Evolutionary conservation across 2,797 vertebrate genomes (phyloP).

Genomic region (Ctenopoma multispine): DNA sequence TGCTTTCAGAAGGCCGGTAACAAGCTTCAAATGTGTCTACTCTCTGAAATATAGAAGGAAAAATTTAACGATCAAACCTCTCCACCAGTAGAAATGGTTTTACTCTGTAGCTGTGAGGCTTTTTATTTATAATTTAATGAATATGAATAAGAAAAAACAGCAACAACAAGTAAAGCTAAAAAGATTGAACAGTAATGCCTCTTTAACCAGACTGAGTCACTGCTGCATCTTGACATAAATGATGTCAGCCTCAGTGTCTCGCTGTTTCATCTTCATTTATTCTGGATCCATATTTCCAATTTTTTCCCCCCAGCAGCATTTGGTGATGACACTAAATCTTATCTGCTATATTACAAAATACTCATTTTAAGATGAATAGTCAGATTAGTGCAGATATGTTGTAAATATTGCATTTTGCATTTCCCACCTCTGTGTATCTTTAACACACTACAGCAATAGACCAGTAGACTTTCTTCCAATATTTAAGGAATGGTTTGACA

Average conservation of each 20-base stretch:
- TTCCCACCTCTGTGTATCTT: background rate
- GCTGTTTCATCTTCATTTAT: constrained; percentile 48
- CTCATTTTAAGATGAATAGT: constrained; percentile 16
- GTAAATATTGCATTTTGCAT: constrained; percentile 26
- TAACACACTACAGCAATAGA: background rate
- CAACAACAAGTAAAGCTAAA: constrained; percentile 15
- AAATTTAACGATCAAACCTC: background rate
- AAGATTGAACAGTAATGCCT: constrained; percentile 29
- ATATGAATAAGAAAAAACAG: constrained; percentile 21
- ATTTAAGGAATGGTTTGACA: background rate
- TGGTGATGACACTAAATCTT: constrained; percentile 18
- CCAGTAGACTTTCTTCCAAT: background rate
- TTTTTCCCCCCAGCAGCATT: constrained; percentile 19
- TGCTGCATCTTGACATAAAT: constrained; percentile 25
- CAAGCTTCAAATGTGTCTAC: constrained; percentile 1
- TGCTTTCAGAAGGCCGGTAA: background rate
- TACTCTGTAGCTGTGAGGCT: background rate
- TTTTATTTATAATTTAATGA: constrained; percentile 14
- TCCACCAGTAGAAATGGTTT: constrained; percentile 2
- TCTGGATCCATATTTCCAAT: constrained; percentile 39
- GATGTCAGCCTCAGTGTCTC: constrained; percentile 43
- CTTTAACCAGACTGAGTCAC: constrained; percentile 34
- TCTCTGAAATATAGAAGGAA: background rate
- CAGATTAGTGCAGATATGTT: background rate
- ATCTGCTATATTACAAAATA: constrained; percentile 16